Conservation (phyloP, 2,888 invertebrate species). For the Blastobasis lacticolella region DNA sequence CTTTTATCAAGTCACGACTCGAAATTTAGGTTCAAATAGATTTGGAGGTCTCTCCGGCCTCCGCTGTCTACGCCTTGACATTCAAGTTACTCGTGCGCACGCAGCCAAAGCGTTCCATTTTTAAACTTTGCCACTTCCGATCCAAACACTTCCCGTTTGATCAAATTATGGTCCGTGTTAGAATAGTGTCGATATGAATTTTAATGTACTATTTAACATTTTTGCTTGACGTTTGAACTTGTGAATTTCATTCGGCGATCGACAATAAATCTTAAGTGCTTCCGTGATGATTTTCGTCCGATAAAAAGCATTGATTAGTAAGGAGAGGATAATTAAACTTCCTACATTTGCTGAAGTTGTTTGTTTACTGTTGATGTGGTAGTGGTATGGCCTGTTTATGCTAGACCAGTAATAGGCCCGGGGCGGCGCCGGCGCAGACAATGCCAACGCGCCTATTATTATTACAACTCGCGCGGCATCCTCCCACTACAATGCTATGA, state of each 20-base stretch:
- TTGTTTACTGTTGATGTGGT: too few species aligned
- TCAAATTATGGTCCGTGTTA: slow-evolving; percentile 18
- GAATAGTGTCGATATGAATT: slow-evolving; percentile 9
- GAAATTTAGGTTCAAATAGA: background rate
- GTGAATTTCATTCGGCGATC: background rate
- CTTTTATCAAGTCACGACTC: too few species aligned
- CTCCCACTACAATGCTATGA: slow-evolving; percentile 67
- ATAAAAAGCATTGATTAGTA: background rate
- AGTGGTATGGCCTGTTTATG: too few species aligned
- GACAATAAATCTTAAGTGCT: background rate
- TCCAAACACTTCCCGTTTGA: slow-evolving; percentile 53
- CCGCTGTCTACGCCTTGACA: slow-evolving; percentile 61
- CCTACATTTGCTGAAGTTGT: too few species aligned
- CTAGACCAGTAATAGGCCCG: too few species aligned
- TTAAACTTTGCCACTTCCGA: slow-evolving; percentile 60
- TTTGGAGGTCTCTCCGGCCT: slow-evolving; percentile 6
- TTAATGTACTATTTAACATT: slow-evolving; percentile 11
- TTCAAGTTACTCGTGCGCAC: slow-evolving; percentile 54
- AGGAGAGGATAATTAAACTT: background rate
- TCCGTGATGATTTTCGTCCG: slow-evolving; percentile 1
- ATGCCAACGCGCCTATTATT: slow-evolving; percentile 45
- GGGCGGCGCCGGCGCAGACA: too few species aligned
- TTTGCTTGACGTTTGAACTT: slow-evolving; percentile 4
- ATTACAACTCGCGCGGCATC: slow-evolving; percentile 44
- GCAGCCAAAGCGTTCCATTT: slow-evolving; percentile 58